Percentiles rank a stretch among this genome's conserved stretches.
Conservation (phyloP, 2,113 vertebrate genomes). For the Coryphaenoides rupestris region DNA sequence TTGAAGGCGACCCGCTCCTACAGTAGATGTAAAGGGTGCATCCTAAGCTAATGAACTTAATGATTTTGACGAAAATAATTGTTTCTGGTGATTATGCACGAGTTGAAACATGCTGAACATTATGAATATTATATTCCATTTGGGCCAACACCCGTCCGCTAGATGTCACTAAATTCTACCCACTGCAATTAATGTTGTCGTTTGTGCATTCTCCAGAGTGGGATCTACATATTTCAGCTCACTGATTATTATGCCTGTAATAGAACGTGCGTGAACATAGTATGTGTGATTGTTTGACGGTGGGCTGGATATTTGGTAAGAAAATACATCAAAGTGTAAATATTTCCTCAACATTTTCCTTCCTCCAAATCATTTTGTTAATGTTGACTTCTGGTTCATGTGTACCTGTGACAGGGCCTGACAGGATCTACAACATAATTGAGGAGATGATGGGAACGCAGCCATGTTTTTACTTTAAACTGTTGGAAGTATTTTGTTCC, state of each 20-base stretch:
- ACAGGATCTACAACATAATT: slow-evolving; percentile 22
- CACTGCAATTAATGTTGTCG: too few relatives aligned
- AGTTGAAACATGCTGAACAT: too few relatives aligned
- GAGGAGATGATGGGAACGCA: slow-evolving; percentile 44
- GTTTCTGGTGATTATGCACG: too few relatives aligned
- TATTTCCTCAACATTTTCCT: neutral
- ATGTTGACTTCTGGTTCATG: neutral
- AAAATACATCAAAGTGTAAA: neutral
- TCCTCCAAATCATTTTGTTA: neutral
- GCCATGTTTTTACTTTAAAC: slow-evolving; percentile 39
- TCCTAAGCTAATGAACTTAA: too few relatives aligned
- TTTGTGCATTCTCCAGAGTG: slow-evolving; percentile 34
- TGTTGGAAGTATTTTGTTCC: slow-evolving; percentile 46
- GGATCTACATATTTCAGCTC: slow-evolving; percentile 58
- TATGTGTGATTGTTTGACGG: slow-evolving; percentile 39
- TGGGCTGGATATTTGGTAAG: slow-evolving; percentile 58
- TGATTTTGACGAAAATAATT: too few relatives aligned
- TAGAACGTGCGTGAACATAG: slow-evolving; percentile 44
- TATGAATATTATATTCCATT: too few relatives aligned
- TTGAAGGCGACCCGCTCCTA: too few relatives aligned
- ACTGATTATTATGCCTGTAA: slow-evolving; percentile 51
- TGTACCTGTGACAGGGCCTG: slow-evolving; percentile 21
- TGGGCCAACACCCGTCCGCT: too few relatives aligned
- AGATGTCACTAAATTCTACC: too few relatives aligned
- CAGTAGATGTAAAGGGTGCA: too few relatives aligned